Conservation (phyloP, 2,888 invertebrate genomes). For the Callinectes sapidus region DNA sequence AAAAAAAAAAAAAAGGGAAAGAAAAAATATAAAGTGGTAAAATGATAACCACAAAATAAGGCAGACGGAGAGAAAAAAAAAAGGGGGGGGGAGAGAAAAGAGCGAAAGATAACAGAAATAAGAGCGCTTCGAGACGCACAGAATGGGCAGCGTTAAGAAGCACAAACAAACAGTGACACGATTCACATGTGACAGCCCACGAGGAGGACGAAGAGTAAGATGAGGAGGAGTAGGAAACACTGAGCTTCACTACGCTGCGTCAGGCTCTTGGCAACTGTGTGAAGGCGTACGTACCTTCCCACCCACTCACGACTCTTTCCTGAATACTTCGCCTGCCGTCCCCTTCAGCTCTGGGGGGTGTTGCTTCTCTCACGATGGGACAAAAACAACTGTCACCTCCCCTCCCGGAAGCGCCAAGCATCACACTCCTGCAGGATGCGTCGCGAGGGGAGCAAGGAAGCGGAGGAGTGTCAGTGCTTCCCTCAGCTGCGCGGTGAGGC, state of each 20-base stretch:
- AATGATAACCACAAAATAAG: no score
- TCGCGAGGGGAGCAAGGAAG: background rate
- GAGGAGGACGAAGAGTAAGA: slow-evolving; percentile 20
- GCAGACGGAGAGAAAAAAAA: background rate
- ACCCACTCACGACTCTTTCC: slow-evolving; percentile 30
- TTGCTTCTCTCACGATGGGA: background rate
- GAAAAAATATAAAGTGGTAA: background rate
- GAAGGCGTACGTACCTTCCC: background rate
- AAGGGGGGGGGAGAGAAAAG: background rate
- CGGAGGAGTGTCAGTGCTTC: background rate
- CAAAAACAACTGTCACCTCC: background rate
- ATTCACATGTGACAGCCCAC: background rate
- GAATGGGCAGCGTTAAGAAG: background rate
- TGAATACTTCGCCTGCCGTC: background rate
- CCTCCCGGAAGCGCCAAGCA: background rate
- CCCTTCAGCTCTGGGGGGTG: background rate
- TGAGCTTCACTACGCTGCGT: background rate
- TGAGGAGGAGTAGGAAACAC: background rate
- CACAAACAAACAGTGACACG: slow-evolving; percentile 5
- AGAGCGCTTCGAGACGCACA: background rate
- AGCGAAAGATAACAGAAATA: background rate
- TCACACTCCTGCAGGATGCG: slow-evolving; percentile 13
- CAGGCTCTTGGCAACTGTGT: slow-evolving; percentile 36
- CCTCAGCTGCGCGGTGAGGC: slow-evolving; percentile 19
- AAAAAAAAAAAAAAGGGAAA: background rate